Evolutionary conservation across 2,113 vertebrate genomes (phyloP).

Genomic region (Periophthalmus modestus): DNA sequence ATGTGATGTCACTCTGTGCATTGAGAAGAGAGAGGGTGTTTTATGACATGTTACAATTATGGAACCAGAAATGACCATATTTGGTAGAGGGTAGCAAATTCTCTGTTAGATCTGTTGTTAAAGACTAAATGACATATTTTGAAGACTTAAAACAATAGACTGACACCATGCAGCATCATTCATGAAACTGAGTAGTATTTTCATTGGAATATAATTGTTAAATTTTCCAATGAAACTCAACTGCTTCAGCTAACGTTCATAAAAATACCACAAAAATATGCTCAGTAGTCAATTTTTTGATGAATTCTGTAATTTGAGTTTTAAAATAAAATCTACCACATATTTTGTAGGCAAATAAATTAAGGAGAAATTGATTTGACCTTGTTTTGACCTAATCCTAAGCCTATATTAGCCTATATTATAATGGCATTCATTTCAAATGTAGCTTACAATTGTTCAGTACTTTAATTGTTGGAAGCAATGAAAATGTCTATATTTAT

Average conservation of each 20-base stretch:
- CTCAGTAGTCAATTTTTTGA: not conserved
- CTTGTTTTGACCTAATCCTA: not conserved
- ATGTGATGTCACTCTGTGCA: not conserved
- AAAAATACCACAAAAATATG: not conserved
- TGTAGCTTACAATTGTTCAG: not conserved
- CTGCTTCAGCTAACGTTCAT: too few species aligned
- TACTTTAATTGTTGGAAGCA: too few species aligned
- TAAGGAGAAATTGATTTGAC: too few species aligned
- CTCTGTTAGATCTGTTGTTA: not conserved
- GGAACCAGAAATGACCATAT: constrained; percentile 12
- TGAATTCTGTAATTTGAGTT: not conserved
- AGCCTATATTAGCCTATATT: not conserved
- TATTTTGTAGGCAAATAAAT: not conserved
- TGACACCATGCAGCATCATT: not conserved
- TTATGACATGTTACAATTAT: constrained; percentile 1
- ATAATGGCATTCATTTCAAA: not conserved
- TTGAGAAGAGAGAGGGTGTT: not conserved
- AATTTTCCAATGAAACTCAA: too few species aligned
- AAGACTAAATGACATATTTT: not conserved
- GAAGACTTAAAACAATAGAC: not conserved
- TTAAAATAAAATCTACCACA: not conserved
- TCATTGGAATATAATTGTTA: not conserved
- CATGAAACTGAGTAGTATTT: not conserved
- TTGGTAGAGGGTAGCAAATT: not conserved
- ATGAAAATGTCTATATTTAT: too few species aligned